Conservation (phyloP, 2,113 vertebrate species). For the Aldabrachelys gigantea region DNA sequence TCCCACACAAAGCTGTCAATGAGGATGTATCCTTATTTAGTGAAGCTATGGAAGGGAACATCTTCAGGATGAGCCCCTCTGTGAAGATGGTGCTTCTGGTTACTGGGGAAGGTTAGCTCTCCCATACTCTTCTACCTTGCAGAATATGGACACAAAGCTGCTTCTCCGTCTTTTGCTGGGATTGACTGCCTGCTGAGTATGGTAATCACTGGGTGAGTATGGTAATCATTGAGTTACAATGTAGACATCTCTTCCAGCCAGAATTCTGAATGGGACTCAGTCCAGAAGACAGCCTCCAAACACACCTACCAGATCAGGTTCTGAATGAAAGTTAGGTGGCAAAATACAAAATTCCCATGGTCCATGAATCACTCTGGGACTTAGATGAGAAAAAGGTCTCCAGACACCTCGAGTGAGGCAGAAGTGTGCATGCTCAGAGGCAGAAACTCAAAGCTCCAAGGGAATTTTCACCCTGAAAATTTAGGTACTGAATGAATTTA, state of each 20-base stretch:
- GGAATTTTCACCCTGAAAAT: background rate
- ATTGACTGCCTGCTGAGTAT: background rate
- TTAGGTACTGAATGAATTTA: background rate
- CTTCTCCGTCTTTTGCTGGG: background rate
- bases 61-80: background rate
- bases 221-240: no score
- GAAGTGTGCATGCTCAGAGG: no score
- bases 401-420: no score
- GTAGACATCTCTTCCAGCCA: no score
- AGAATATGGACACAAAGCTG: background rate
- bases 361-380: no score
- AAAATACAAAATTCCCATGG: no score
- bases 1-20: background rate
- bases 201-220: background rate
- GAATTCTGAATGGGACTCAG: no score
- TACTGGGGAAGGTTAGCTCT: background rate
- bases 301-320: no score
- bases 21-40: background rate
- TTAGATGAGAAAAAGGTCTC: no score
- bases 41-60: background rate
- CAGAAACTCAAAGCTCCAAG: no score
- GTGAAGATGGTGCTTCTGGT: background rate
- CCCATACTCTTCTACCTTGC: background rate
- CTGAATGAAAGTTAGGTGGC: no score
- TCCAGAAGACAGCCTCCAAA: no score